Evolutionary conservation across 2,113 vertebrate genomes (phyloP), one percentile per base, ranked within the genome.

Genomic region (Otis tarda): DNA sequence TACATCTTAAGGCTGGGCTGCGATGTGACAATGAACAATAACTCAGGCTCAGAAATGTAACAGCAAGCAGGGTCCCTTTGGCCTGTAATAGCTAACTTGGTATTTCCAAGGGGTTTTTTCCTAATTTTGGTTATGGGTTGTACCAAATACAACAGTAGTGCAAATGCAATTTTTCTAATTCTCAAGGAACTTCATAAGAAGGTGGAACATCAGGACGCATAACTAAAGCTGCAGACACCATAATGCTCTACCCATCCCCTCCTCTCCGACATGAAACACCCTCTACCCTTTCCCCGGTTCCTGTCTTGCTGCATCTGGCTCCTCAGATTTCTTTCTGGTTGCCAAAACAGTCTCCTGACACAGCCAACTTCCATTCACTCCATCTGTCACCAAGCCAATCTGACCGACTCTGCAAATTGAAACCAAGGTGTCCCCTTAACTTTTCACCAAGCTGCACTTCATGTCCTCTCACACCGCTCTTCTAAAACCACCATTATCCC

Each of bases 311-410:
- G 39, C 9, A 24, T 80, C 41, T 53, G 30, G 41, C 68, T 75
- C 39, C 30, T 79, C 83, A 64, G 53, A 31, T 84, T 57, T 71
- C 56, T 12, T 65, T 89, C 92, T 79, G 86, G 89, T 87, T 67
- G 93, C 89, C 65, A 50, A 59, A 92, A 90, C 85, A 93, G 91
- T 67, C 85, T 97, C 90, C 95, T 91, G 91, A 93, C 95, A 97
- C 89, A 52, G 63, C 41, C 89, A 35, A 31, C 77, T 90, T 92
- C 90, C 73, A 83, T 74, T 95, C 82, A 82, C 90, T 96, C 94
- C 96, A 95, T 95, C 97, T 97, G 97, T 92, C 96, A 94, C 78
- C 73, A 88, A 45, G 63, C n/a, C 55, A 94, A 70, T 7, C 37
- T 83, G 95, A 97, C 12, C 37, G 90, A 85, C 27, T 61, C 87